Conservation (phyloP, 2,797 vertebrate species). For the Thamnophis elegans region DNA sequence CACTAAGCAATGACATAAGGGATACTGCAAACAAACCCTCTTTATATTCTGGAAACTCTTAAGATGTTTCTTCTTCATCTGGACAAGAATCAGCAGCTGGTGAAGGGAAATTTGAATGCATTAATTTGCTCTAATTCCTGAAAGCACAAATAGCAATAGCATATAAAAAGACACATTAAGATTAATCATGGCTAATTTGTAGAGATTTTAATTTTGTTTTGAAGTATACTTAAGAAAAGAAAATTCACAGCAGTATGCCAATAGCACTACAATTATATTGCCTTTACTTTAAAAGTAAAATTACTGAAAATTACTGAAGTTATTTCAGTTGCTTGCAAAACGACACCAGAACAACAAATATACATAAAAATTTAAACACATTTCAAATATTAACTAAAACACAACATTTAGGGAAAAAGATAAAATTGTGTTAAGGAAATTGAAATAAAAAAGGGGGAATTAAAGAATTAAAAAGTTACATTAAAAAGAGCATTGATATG, state of each 20-base stretch:
- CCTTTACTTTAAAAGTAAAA: neutral
- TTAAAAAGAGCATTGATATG: neutral
- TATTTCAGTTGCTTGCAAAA: neutral
- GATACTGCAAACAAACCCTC: conserved; percentile 51
- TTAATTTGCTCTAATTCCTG: neutral
- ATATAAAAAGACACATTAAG: neutral
- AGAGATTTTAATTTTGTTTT: neutral
- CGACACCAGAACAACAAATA: neutral
- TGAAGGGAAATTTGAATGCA: conserved; percentile 43
- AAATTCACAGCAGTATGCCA: neutral
- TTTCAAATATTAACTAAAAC: neutral
- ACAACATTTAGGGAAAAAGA: neutral
- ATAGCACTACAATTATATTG: neutral
- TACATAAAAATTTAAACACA: neutral
- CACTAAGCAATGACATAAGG: conserved; percentile 58
- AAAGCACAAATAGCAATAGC: conserved; percentile 8
- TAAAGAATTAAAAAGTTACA: neutral
- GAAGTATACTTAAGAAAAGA: neutral
- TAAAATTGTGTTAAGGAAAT: neutral
- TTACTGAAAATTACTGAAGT: neutral
- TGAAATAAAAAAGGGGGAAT: neutral
- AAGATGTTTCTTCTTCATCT: conserved; percentile 40
- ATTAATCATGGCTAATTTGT: conserved; percentile 2
- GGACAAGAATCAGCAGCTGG: conserved; percentile 21
- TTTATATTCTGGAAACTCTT: conserved; percentile 47